Evolutionary conservation across 2,888 invertebrate species (phyloP).

Genomic region (Drosophila fulvimacula): DNA sequence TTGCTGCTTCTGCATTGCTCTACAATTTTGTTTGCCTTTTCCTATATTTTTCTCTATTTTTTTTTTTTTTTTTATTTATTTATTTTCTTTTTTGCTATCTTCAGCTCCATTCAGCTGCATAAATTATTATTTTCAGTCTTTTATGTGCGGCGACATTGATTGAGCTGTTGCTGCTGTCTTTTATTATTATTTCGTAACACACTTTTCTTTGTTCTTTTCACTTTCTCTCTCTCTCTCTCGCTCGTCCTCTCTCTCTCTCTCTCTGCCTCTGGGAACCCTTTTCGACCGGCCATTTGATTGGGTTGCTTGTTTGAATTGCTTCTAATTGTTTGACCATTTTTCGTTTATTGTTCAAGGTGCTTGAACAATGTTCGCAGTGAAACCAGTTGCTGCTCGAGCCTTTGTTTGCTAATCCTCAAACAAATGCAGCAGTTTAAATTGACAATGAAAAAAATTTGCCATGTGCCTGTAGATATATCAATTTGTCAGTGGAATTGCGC

Average conservation of each 20-base stretch:
- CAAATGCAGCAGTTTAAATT: constrained; percentile 12
- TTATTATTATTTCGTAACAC: constrained; percentile 32
- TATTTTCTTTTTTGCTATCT: constrained; percentile 25
- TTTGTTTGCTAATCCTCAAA: constrained; percentile 5
- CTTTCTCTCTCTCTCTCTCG: neutral
- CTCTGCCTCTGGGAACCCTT: constrained; percentile 16
- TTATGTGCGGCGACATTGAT: constrained; percentile 70
- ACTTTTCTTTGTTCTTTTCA: neutral
- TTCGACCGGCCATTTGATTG: constrained; percentile 31
- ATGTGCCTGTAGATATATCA: neutral
- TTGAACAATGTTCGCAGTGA: constrained; percentile 36
- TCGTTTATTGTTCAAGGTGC: constrained; percentile 24
- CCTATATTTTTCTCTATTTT: neutral
- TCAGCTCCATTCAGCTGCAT: constrained; percentile 63
- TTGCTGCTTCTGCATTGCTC: constrained; percentile 5
- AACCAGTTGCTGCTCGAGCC: constrained; percentile 17
- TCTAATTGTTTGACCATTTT: constrained; percentile 59
- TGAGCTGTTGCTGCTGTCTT: constrained; percentile 64
- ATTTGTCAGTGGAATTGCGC: constrained; percentile 3
- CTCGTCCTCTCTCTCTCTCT: neutral
- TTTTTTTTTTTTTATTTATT: neutral
- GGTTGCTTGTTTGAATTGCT: constrained; percentile 52
- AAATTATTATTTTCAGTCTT: constrained; percentile 66
- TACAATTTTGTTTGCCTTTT: constrained; percentile 2
- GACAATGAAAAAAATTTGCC: neutral